Base-by-base conservation (phyloP, 2,797 vertebrate genomes). In the Orientallactaga sibirica region DNA sequence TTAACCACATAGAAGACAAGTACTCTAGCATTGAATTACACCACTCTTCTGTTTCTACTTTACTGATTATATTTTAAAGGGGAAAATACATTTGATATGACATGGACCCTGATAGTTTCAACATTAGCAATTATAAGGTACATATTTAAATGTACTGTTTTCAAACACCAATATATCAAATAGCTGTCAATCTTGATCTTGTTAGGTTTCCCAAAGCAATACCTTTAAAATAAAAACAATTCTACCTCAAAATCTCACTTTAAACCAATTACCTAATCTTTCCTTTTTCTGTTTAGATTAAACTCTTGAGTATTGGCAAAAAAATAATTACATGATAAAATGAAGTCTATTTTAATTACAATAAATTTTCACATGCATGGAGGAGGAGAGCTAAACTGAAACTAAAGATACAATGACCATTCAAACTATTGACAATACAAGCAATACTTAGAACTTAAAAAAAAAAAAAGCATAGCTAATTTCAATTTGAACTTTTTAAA, bases 321-420 rank as follows among this genome's bases (percentile, higher is more conserved):
- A 66, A 92, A 77, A 86, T 64, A 85, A 94, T 73, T 74, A 62
- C n/a, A 82, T 14, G 19, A 78, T 73, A 89, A 91, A 93, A 89
- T n/a, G 33, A 61, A 90, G 66, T 19, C 14, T 70, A 68, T 29
- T 92, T 12, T 91, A 27, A 89, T 76, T 29, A 84, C 22, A 71
- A 74, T 16, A 76, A 5, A 7, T 48, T 58, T 84, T 48, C 16
- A 48, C 71, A 15, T 77, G 68, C 29, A 76, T 76, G 16, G 27
- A 93, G 81, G 18, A 75, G 25, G 19, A 16, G 19, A 74, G 41
- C 12, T 48, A 2, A 82, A 86, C 2, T 81, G 22, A 84, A 95
- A 52, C 52, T 87, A 91, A 88, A 90, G 43, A 52, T 74, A 93
- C 4, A 88, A 90, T 24, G 62, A 92, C 43, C 0, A 48, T 27